Base-by-base conservation (phyloP, 2,797 vertebrate genomes). In the Lepilemur septentrionalis region DNA sequence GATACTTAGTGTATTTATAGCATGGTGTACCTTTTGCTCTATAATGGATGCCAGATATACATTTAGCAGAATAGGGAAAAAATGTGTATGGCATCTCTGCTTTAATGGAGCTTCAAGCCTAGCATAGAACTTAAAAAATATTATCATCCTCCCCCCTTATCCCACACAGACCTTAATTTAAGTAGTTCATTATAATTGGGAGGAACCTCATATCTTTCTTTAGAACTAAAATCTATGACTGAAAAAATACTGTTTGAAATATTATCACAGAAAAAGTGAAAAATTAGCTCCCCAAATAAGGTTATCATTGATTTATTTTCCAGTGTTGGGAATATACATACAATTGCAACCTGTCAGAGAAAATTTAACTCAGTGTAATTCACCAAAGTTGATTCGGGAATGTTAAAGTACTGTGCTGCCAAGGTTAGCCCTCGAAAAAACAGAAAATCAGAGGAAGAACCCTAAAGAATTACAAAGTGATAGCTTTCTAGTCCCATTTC, bases 211-310 rank as follows among this genome's bases (percentile, higher is more conserved):
- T 67, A 72, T n/a, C 75, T 82, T 89, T 15, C 25, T 80, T 94
- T 80, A 85, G 69, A 96, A 92, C 91, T 89, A 84, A 95, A 96
- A 91, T 85, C 48, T 73, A 18, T 79, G 9, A 46, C 61, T 88
- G 14, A 94, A 82, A 96, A 82, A 86, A 75, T 23, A 28, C 2
- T 30, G 11, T 46, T 91, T 93, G 82, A 93, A 96, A 80, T 83
- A 69, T 41, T 46, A 32, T 70, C 73, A 88, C 63, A 22, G 81
- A 70, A 25, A 70, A 35, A 17, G 61, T 43, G 59, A 85, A 91
- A 97, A 88, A 80, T n/a, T 41, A 94, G n/a, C 30, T n/a, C 35
- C 23, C 35, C 23, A 82, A 89, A 89, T 52, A 79, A 46, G 80
- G 46, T 76, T 89, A 84, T 63, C 91, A 76, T 28, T 28, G 76